Base-by-base conservation (phyloP, 2,797 vertebrate genomes). In the Sebastes matsubarae region DNA sequence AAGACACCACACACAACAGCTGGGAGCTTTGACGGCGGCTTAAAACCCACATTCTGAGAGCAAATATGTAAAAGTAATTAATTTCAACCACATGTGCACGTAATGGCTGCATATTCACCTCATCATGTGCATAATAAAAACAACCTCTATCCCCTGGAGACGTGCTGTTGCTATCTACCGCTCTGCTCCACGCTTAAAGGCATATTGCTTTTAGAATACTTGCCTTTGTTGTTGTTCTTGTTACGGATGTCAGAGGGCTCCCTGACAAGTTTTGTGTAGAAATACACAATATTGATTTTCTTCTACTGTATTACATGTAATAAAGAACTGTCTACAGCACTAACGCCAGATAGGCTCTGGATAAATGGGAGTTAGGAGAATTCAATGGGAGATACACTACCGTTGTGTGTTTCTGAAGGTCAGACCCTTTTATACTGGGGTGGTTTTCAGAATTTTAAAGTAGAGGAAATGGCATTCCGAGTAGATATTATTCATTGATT, bases 251-350 rank as follows among this genome's bases (percentile, higher is more conserved):
- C 81, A 86, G 30, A 82, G 64, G 60, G 57, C 79, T 86, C 11
- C 12, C 65, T 68, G 78, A 86, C 80, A 83, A 36, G 68, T 86
- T 88, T 86, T 81, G 57, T 86, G 74, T 52, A 64, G 77, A 25
- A 77, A 82, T 63, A 57, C 80, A 75, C 25, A 74, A 75, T 87
- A 92, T 85, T 75, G 89, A 91, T 91, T 90, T 87, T 73, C 22
- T 24, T 20, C 30, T 18, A 72, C 75, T 55, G 72, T 77, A 72
- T 67, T 68, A 63, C 24, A 80, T 88, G 79, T 88, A 77, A 79
- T 86, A 84, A 79, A 86, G 59, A 60, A 61, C 16, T 34, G 68
- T 85, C 86, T 72, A 5, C 77, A 59, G 68, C 24, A 25, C 58
- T 73, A 73, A 88, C 61, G 66, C 30, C 14, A 57, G 64, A 42